Evolutionary conservation across 2,113 vertebrate genomes (phyloP), one percentile per base, ranked within the genome.

Genomic region (Trogon surrucura): DNA sequence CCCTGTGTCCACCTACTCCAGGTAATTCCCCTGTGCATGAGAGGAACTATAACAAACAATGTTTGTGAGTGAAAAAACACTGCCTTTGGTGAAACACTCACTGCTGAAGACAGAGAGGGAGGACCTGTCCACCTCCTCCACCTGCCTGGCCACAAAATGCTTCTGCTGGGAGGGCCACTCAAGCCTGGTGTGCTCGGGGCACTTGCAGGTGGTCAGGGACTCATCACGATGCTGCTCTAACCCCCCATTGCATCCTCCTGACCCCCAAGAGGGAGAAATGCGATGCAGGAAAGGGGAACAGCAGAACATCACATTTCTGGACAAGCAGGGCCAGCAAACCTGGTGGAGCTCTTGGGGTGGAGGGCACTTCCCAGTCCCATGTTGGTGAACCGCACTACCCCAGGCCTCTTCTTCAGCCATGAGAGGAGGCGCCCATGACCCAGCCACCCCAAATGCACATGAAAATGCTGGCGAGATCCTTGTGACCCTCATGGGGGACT

Each of bases 101-200:
- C 13, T 70, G 71, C 50, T 7, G 4, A 64, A 26, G 47, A 74
- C 0, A 1, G 27, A 56, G 58, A 66, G n/a, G 58, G 50, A 50
- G 27, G 26, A 80, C n/a, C 32, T 69, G 38, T 67, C 32, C 70
- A 53, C 5, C 6, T 81, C 67, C 36, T 69, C 66, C 25, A 38
- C 19, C 62, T 62, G 38, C 57, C 61, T 45, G 70, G n/a, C 21
- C 62, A 87, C 6, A 32, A 75, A 69, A 83, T 0, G 0, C 16
- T 34, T 82, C 70, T 85, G 54, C 15, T 2, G 32, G 23, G 19
- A 44, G 13, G 41, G 27, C 10, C 45, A 58, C 4, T 2, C 26
- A 57, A 87, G 41, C 30, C 38, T 5, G 5, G 23, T 2, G 3
- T 1, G 32, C 58, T 53, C 22, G 0, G 0, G 36, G 51, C 25